Percentiles rank a stretch among this genome's conserved stretches.
phyloP scores from a whole-genome alignment of 2,888 invertebrate genomes.

The Drosophila nigricruria region DNA sequence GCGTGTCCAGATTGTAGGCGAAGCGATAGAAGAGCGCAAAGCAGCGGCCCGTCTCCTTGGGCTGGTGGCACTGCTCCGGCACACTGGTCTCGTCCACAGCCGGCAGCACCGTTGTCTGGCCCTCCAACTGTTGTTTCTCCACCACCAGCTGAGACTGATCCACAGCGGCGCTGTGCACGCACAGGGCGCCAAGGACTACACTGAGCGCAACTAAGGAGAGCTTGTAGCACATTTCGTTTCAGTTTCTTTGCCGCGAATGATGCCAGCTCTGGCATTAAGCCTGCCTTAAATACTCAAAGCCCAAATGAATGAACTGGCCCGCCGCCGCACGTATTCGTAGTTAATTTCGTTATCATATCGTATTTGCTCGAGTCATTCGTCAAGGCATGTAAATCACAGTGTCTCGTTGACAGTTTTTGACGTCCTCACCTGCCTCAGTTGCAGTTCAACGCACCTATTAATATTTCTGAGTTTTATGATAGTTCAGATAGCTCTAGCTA shows the following conservation, averaged over 20 bases:
- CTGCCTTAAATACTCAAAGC: slow-evolving; percentile 62
- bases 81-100: slow-evolving; percentile 33
- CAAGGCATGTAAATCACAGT: slow-evolving; percentile 64
- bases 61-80: slow-evolving; percentile 88
- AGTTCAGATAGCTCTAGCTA: slow-evolving; percentile 13
- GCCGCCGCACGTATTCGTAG: slow-evolving; percentile 46
- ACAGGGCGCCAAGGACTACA: slow-evolving; percentile 30
- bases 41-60: slow-evolving; percentile 90
- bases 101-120: neutral
- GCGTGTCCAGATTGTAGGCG: slow-evolving; percentile 78
- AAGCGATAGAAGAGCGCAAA: slow-evolving; percentile 86
- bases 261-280: slow-evolving; percentile 13
- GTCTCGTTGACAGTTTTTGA: slow-evolving; percentile 26
- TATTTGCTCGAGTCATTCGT: slow-evolving; percentile 72
- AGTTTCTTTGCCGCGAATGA: slow-evolving; percentile 57
- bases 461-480: slow-evolving; percentile 25
- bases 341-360: slow-evolving; percentile 26
- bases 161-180: slow-evolving; percentile 35
- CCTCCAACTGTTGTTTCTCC: slow-evolving; percentile 46
- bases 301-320: slow-evolving; percentile 30
- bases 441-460: slow-evolving; percentile 64
- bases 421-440: slow-evolving; percentile 42
- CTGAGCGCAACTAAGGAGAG: slow-evolving; percentile 32
- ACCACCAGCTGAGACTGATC: slow-evolving; percentile 55
- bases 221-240: slow-evolving; percentile 59